Evolutionary conservation across 1,140 invertebrate species (phyloP).

Genomic region (Drepana arcuata): DNA sequence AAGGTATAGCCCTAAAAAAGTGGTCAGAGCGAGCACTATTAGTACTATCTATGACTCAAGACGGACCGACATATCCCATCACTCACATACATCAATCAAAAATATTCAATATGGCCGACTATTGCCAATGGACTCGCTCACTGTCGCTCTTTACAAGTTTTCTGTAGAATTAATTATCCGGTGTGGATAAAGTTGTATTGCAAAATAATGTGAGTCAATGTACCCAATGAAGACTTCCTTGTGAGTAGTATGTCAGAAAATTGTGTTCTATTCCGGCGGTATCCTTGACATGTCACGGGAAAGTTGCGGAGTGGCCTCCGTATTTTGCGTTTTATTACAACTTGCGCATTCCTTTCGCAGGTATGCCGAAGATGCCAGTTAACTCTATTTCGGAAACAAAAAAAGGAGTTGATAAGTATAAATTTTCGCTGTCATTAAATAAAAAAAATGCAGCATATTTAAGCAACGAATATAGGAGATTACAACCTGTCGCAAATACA

Average conservation of each 20-base stretch:
- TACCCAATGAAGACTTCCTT: constrained; percentile 38
- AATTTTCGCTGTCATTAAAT: constrained; percentile 57
- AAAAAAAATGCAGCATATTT: constrained; percentile 58
- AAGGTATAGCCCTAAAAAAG: too few species aligned
- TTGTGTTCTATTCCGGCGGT: constrained; percentile 18
- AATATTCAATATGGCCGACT: constrained; percentile 41
- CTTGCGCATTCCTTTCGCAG: constrained; percentile 34
- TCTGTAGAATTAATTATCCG: constrained; percentile 36
- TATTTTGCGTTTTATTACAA: constrained; percentile 21
- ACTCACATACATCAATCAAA: constrained; percentile 32
- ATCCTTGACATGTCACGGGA: constrained; percentile 48
- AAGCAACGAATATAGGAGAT: constrained; percentile 39
- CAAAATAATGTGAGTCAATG: constrained; percentile 61
- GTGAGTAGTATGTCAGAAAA: constrained; percentile 40
- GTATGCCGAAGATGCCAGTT: constrained; percentile 71
- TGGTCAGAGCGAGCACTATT: too few species aligned
- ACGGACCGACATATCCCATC: too few species aligned
- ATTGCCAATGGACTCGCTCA: constrained; percentile 36
- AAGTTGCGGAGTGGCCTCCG: constrained; percentile 26
- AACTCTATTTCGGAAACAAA: constrained; percentile 59
- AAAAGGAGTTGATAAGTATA: constrained; percentile 59
- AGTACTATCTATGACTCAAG: too few species aligned
- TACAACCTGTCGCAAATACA: too few species aligned
- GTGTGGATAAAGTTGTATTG: constrained; percentile 42
- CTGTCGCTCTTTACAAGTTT: constrained; percentile 40